Conservation (phyloP, 1,140 invertebrate genomes). For the Philotrypesis tridentata region DNA sequence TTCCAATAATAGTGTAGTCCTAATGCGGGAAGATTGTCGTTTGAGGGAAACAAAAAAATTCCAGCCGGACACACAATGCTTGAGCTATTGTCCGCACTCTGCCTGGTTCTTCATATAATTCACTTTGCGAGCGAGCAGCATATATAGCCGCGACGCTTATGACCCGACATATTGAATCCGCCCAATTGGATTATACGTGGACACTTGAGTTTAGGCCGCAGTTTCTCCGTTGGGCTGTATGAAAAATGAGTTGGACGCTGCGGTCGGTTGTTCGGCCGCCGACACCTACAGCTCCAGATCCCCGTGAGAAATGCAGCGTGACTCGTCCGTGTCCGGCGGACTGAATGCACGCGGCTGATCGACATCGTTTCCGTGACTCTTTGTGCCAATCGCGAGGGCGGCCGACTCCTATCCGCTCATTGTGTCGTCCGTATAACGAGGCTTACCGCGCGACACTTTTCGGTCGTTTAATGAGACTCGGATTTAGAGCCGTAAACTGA, state of each 20-base stretch:
- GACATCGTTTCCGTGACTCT: conserved; percentile 25
- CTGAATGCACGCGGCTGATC: background rate
- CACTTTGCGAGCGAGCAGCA: background rate
- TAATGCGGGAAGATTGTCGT: conserved; percentile 64
- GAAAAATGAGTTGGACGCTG: conserved; percentile 27
- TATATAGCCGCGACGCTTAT: background rate
- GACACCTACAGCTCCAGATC: conserved; percentile 3
- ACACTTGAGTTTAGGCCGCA: background rate
- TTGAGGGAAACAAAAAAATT: conserved; percentile 21
- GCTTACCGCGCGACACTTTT: background rate
- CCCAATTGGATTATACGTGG: conserved; percentile 11
- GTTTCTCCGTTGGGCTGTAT: conserved; percentile 12
- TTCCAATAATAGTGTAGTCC: background rate
- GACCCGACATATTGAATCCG: background rate
- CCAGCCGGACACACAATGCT: background rate
- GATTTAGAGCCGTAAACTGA: background rate
- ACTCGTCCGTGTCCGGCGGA: background rate
- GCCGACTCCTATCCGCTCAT: background rate
- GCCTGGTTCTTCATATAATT: conserved; percentile 9
- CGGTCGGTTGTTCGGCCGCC: background rate
- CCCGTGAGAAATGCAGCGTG: conserved; percentile 35
- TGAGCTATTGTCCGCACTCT: background rate
- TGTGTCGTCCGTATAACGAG: background rate
- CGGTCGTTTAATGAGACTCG: background rate
- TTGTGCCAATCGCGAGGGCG: background rate